phyloP scores from a whole-genome alignment of 2,888 invertebrate species.

The Alcis repandata region DNA sequence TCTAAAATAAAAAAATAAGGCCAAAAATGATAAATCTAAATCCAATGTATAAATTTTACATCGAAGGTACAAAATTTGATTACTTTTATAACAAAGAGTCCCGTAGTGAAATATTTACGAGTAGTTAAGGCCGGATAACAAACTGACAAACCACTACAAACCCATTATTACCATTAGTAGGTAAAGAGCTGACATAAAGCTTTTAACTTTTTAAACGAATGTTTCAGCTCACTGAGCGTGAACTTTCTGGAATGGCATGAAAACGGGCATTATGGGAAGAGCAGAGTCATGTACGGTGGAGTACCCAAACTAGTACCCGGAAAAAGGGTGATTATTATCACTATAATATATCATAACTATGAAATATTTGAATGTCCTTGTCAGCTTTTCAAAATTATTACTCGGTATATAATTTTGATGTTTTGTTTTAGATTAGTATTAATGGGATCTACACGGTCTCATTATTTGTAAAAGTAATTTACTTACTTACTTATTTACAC shows the following conservation, averaged over 20 bases:
- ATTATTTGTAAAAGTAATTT: no score
- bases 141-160: constrained; percentile 22
- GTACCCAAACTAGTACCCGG: constrained; percentile 13
- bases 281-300: constrained; percentile 30
- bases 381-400: not conserved
- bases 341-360: constrained; percentile 10
- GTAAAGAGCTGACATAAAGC: constrained; percentile 33
- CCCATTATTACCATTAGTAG: constrained; percentile 22
- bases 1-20: no score
- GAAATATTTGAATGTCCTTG: not conserved
- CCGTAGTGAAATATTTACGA: no score
- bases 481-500: not conserved
- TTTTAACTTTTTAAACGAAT: constrained; percentile 46
- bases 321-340: constrained; percentile 20
- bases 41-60: no score
- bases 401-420: not conserved
- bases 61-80: no score
- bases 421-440: not conserved
- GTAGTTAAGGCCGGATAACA: constrained; percentile 5
- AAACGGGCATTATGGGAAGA: constrained; percentile 40
- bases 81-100: no score
- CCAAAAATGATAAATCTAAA: no score
- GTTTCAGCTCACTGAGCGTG: constrained; percentile 45
- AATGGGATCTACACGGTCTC: no score
- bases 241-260: constrained; percentile 34